Base-by-base conservation (phyloP, 1,140 invertebrate species). In the Coelopa frigida region DNA sequence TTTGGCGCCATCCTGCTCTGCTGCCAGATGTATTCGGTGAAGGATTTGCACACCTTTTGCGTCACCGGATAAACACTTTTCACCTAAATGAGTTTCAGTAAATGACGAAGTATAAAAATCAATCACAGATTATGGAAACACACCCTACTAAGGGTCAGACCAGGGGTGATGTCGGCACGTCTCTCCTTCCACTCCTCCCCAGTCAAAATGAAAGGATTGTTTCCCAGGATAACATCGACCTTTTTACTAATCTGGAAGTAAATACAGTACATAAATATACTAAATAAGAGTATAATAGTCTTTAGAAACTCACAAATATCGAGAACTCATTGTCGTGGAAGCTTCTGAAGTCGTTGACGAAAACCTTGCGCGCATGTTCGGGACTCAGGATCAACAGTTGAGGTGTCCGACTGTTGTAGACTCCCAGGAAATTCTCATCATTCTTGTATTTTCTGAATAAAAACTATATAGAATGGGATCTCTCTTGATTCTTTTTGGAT, bases 121-220 rank as follows among this genome's bases (percentile, higher is more conserved):
- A 33, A 33, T 33, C 32, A 24, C 37, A 38, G 21, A 1, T 45
- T 8, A 22, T 20, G 14, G 27, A 37, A 11, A n/a, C n/a, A n/a
- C n/a, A n/a, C n/a, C n/a, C n/a, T n/a, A n/a, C n/a, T n/a, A n/a
- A 63, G 68, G 15, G 75, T 77, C 46, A 80, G 72, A 11, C 74
- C 67, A 0, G 76, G 72, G 22, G 75, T 75, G 36, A 78, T 66
- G 32, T 76, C 66, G 11, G 55, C 60, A 22, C 78, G 58, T 15
- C 73, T 70, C 36, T 67, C 54, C 43, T 78, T 77, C 79, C 79
- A 81, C 43, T 59, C 57, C 7, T 72, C 61, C 14, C 70, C 74
- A 22, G 56, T 53, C 6, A 67, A 50, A 18, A 68, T 51, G 46
- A 75, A 75, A 0, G 73, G 72, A 63, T 76, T 75, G n/a, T n/a